Percentiles rank a stretch among this genome's conserved stretches.
Conservation (phyloP, 2,888 invertebrate species). For the Nudaria mundana region DNA sequence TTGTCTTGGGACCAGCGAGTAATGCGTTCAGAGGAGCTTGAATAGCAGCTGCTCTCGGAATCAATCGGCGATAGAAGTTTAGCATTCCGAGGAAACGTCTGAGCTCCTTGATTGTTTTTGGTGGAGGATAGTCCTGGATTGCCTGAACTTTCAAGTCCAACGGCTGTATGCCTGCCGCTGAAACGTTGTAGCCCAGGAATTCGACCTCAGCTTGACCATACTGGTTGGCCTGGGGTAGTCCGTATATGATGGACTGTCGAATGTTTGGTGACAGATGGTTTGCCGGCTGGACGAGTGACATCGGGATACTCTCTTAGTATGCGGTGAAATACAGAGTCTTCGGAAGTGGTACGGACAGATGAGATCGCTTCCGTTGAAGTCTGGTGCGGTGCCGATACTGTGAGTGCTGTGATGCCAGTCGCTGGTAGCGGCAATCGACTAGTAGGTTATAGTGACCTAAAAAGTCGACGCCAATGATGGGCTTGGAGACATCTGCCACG, state of each 20-base stretch:
- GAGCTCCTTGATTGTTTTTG: neutral
- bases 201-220: neutral
- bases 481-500: slow-evolving; percentile 23
- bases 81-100: neutral
- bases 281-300: slow-evolving; percentile 8
- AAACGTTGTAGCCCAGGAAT: neutral
- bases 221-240: slow-evolving; percentile 34
- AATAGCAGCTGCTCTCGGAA: neutral
- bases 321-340: slow-evolving; percentile 7
- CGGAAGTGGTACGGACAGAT: slow-evolving; percentile 18
- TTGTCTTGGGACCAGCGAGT: neutral
- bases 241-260: slow-evolving; percentile 19
- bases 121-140: neutral
- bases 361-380: slow-evolving; percentile 2
- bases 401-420: slow-evolving; percentile 8
- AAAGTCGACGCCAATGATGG: slow-evolving; percentile 29
- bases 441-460: slow-evolving; percentile 8
- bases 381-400: slow-evolving; percentile 1
- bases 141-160: neutral
- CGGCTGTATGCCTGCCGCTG: neutral
- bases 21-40: neutral
- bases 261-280: slow-evolving; percentile 5
- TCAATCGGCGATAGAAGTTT: neutral
- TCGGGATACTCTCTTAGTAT: slow-evolving; percentile 11
- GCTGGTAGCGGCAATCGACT: slow-evolving; percentile 8